Base-by-base conservation (phyloP, 2,888 invertebrate species). In the Tachina grossa region DNA sequence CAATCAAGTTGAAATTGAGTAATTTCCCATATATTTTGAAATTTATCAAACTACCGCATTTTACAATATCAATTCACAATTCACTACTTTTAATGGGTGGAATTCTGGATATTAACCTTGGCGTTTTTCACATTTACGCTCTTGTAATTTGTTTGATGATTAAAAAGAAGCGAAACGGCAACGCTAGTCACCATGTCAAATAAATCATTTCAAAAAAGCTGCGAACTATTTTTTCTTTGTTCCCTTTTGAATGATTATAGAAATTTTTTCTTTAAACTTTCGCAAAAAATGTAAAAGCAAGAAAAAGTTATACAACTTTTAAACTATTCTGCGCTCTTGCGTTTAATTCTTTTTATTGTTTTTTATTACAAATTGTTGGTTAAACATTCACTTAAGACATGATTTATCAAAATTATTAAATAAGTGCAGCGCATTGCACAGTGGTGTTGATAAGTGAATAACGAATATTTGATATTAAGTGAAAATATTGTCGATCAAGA, bases 341-440 rank as follows among this genome's bases (percentile, higher is more conserved):
- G 31, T 41, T 61, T 13, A 61, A 57, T 45, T 53, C 47, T 65
- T 19, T 63, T 75, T 53, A 75, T 57, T 77, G 53, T 53, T 71
- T 71, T 22, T 80, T 74, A 66, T 80, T 63, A 79, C 82, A 85
- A 82, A 79, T 85, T 83, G 85, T 85, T 83, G 83, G 83, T 72
- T 85, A 85, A 85, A 83, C 76, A 85, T 76, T 85, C 83, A 80
- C 76, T 83, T 76, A 79, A 76, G 71, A 66, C 51, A 79, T 80
- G 59, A 85, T 83, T 68, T 81, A 68, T 81, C 45, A 75, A 75
- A 69, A 65, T 45, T 47, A 59, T 59, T 22, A 41, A 66, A 76
- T n/a, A 47, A 69, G 31, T 16, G 53, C 13, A 22, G 11, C 5
- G 16, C 61, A 61, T 51, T 41, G 16, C 41, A 78, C 78, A 78